Evolutionary conservation across 1,140 invertebrate species (phyloP), one percentile per base, ranked within the genome.

Genomic region (Heliconius himera): DNA sequence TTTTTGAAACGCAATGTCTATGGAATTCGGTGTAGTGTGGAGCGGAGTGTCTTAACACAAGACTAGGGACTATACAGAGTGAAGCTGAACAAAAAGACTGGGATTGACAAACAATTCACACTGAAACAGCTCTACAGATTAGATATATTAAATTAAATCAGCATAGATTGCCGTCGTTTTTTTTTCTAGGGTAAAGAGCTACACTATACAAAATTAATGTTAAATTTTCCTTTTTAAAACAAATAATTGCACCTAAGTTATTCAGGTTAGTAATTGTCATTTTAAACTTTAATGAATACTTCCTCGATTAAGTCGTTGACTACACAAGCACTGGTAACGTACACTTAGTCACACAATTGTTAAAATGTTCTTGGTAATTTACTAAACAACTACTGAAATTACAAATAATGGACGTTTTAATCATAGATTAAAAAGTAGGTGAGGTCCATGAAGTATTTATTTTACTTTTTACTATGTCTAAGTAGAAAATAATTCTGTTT

Each of bases 351-450:
- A 60, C 13, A 74, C 22, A 75, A 38, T 16, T 56, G 54, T 41
- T 66, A 75, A 66, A 60, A 66, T 66, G 56, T 36, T 73, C 83
- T 80, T 56, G 77, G 75, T 84, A 85, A 85, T 81, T 83, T 60
- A 73, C 80, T 80, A 71, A 77, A 83, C 81, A 81, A 89, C 84
- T 84, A 80, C 76, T 83, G 82, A 79, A 81, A 83, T 82, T 84
- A 78, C 71, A 73, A 71, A 76, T 76, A 76, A 80, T 73, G 49
- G 71, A 76, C 20, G 51, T 72, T 77, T 20, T 8, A 11, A 22
- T 56, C 22, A 11, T 20, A 22, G 3, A 22, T 8, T 56, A 56
- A 66, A 66, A 66, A 66, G 49, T 20, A 51, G 49, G 49, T 20
- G 49, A 51, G 6, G 49, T 18, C 9, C n/a, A 16, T 29, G n/a